Base-by-base conservation (phyloP, 2,888 invertebrate genomes). In the Lepidonotus clava region DNA sequence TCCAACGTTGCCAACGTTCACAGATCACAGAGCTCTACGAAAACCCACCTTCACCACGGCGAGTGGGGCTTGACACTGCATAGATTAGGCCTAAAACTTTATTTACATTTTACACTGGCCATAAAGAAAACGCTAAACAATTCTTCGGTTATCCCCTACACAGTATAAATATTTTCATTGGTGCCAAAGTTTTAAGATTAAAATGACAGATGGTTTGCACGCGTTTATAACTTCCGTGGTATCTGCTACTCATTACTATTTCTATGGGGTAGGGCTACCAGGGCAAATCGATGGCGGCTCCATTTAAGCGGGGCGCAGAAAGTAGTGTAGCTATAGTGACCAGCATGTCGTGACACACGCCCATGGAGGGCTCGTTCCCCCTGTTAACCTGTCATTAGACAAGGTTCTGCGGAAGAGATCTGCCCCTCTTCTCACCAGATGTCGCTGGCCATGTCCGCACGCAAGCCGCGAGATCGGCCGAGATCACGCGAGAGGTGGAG, bases 371-470 rank as follows among this genome's bases (percentile, higher is more conserved):
- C 71, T 38, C 8, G 36, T 34, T n/a, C 14, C 36, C 71, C 71
- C 71, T 36, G 71, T 71, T 71, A 34, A 71, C 71, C 38, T 11
- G 38, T 18, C 71, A 71, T 71, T 71, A 71, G 71, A 61, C 71
- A 38, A 34, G 18, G 11, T 8, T 18, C 71, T 18, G 1, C 21
- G 18, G 71, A 36, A 71, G 38, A 38, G 38, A 38, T 71, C 71
- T 71, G 36, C 71, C 36, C 71, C 18, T 71, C 71, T 71, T 71
- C 71, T 38, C 71, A 38, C 71, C 71, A 34, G 71, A 14, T 34
- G 34, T 5, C 71, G 6, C 36, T 38, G 38, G 14, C 71, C 71
- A 11, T 36, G 38, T 36, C 38, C 71, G 18, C 71, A 71, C 71
- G 71, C 71, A 4, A 71, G 36, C 8, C 38, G n/a, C 34, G 71